These are phyloP conservation scores for Anthoptus insignis DNA, from an alignment of 2,888 invertebrate species.

Conservation along the genomic window DNA sequence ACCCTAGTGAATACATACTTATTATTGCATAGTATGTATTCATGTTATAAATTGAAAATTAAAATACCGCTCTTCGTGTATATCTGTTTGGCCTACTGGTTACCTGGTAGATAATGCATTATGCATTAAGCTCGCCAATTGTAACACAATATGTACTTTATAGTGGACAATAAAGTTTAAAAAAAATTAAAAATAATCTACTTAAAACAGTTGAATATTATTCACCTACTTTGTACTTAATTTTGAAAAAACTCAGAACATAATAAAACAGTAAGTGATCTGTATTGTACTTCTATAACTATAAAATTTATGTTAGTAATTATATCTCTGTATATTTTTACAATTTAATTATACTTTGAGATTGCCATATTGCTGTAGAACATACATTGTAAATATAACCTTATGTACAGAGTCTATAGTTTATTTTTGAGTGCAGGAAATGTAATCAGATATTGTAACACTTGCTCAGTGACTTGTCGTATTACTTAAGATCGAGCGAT, in stretches of 20 bases:
- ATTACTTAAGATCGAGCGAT: neutral
- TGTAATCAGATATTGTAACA: conserved; percentile 3
- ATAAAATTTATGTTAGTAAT: conserved; percentile 1
- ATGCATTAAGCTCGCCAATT: too few relatives aligned
- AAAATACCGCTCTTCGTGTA: too few relatives aligned
- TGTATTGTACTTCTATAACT: neutral
- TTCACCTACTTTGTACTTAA: too few relatives aligned
- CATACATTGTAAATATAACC: neutral
- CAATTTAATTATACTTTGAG: conserved; percentile 13
- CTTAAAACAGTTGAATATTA: too few relatives aligned
- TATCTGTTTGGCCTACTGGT: too few relatives aligned
- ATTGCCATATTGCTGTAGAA: neutral
- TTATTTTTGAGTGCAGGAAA: neutral
- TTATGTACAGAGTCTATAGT: neutral
- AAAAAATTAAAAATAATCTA: too few relatives aligned
- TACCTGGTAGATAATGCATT: too few relatives aligned
- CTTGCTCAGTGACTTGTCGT: neutral
- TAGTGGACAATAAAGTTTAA: too few relatives aligned
- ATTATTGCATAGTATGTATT: too few relatives aligned
- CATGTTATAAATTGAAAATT: too few relatives aligned
- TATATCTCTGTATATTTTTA: conserved; percentile 12
- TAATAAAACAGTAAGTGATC: neutral
- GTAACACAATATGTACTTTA: too few relatives aligned
- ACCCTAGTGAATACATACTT: too few relatives aligned
- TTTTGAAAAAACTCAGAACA: neutral